Base-by-base conservation (phyloP, 2,888 invertebrate genomes). In the Peribatodes rhomboidaria region DNA sequence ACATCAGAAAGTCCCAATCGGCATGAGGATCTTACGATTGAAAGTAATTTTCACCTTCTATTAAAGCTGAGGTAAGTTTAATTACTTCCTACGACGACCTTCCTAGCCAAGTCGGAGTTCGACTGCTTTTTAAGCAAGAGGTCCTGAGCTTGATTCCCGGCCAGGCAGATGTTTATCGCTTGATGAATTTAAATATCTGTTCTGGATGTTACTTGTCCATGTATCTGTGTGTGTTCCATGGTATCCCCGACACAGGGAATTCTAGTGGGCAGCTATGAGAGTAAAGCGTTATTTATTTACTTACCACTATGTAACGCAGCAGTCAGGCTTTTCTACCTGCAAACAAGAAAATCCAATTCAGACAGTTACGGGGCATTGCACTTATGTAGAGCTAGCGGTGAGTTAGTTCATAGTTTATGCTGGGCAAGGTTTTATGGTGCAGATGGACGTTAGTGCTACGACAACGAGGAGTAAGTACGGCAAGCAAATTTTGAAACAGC, bases 401-500 rank as follows among this genome's bases (percentile, higher is more conserved):
- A 72, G 72, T 77, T 16, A 16, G 27, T 4, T 2, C 76, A 81
- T 78, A 74, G 79, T 81, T 74, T 77, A 78, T 74, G 73, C 77
- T 80, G 80, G 79, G 42, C 55, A 75, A 70, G 76, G 76, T 80
- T 84, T 83, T 84, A 84, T 79, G 79, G 80, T 75, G 76, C 73
- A 76, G 75, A 76, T 74, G 78, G 75, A 81, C 79, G 75, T 78
- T 78, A 83, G 72, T 70, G 74, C 80, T 75, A 79, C 80, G 79
- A 81, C 79, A 81, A 81, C 82, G 80, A 80, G 78, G 73, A 77
- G 78, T 77, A 76, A 76, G 57, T 52, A 57, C 80, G 78, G 75
- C 83, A 82, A 83, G 84, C 81, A 84, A 80, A 80, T 83, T 80
- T 77, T 79, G 77, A 78, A 80, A 81, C 80, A 79, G 78, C 80